These are phyloP conservation scores for Tamandua tetradactyla DNA, from an alignment of 2,797 vertebrate species.

Conservation along the genomic window DNA sequence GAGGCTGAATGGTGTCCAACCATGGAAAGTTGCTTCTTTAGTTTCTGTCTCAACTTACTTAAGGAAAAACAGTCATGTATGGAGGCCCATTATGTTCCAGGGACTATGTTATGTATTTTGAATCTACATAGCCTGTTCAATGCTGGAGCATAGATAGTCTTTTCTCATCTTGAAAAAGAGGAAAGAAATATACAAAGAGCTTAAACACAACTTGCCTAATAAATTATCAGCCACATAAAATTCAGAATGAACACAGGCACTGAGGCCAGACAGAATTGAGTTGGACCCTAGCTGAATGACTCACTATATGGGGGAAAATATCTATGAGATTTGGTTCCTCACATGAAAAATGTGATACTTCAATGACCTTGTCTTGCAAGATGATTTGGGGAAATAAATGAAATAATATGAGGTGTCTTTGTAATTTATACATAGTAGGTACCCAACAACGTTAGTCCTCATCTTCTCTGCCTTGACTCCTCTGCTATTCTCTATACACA, in stretches of 20 bases:
- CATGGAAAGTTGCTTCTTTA: not conserved
- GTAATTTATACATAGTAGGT: not conserved
- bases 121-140: not conserved
- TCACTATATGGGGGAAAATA: not conserved
- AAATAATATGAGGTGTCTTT: not conserved
- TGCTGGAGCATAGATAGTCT: not conserved
- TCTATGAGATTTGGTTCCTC: not conserved
- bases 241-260: not conserved
- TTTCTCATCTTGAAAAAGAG: not conserved
- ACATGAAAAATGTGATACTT: not conserved
- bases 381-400: not conserved
- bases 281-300: not conserved
- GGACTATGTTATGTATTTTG: not conserved
- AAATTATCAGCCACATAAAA: not conserved
- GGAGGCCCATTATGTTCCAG: not conserved
- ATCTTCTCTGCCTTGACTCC: not conserved
- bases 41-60: not conserved
- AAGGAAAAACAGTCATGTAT: not conserved
- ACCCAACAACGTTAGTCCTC: not conserved
- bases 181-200: not conserved
- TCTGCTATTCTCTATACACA: not conserved
- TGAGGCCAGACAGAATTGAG: not conserved
- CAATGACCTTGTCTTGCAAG: not conserved
- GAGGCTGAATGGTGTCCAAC: not conserved
- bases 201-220: not conserved